Evolutionary conservation across 2,113 vertebrate species (phyloP), one percentile per base, ranked within the genome.

Genomic region (Donacobius atricapilla): DNA sequence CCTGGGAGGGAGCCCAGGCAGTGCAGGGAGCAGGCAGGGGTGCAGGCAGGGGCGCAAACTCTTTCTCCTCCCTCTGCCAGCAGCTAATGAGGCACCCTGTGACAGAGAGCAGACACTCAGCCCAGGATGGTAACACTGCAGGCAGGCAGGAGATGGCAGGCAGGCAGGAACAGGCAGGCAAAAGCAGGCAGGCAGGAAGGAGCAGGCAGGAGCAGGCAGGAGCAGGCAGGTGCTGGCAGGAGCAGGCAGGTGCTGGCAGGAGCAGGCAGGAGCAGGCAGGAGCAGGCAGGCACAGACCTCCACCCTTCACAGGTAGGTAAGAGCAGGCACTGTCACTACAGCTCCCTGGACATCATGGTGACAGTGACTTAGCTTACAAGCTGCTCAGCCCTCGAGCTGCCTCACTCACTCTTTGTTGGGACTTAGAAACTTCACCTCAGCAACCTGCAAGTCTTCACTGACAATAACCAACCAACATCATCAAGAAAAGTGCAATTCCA

Each of bases 381-480:
- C n/a, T 19, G 60, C 70, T 53, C 47, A 22, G 44, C 27, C 7
- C 0, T 15, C 0, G 0, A 37, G 58, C 44, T n/a, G 58, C 47
- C 70, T 78, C 57, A 17, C 20, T 76, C 37, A 10, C 5, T 56
- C 11, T 15, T 9, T 42, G 7, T 15, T 51, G 7, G 6, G 18
- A 72, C 51, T 31, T 61, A 73, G 17, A 73, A 64, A 81, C 7
- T 61, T 72, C 31, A 48, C 18, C 27, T 42, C 1, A 1, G 45
- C 3, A 4, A 65, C 64, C 28, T 61, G 37, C 64, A 65, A 14
- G 44, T 48, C 60, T 78, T 40, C 40, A 57, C 51, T n/a, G 51
- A 50, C n/a, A 60, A 22, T 35, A 48, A 53, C 25, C 82, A 68
- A 37, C 9, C 37, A 60, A 39, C 1, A 3, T 15, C 39, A 70